These are phyloP conservation scores for Clytia hemisphaerica DNA, from an alignment of 30 jellyfish, hydroid and myxozoan genomes.

Conservation along the genomic window DNA sequence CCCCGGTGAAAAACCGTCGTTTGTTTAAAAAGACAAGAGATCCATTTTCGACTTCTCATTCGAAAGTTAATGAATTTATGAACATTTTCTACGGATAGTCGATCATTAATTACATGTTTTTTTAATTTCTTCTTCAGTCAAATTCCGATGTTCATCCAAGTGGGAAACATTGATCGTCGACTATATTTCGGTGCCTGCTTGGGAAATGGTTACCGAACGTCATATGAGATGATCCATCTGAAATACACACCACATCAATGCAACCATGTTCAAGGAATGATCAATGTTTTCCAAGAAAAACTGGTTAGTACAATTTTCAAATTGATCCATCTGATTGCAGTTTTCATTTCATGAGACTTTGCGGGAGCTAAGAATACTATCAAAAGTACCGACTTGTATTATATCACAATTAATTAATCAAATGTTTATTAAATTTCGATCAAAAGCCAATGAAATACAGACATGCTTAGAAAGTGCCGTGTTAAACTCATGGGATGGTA, in stretches of 20 bases:
- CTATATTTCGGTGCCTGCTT: constrained; percentile 66
- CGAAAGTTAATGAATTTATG: background rate
- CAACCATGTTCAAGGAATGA: constrained; percentile 76
- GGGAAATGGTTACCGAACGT: constrained; percentile 66
- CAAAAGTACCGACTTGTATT: too few species aligned
- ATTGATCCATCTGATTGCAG: too few species aligned
- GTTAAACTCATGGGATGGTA: too few species aligned
- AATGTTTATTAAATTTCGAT: too few species aligned
- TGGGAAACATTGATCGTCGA: constrained; percentile 55
- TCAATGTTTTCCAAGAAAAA: constrained; percentile 74
- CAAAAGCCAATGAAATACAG: too few species aligned
- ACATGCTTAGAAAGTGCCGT: too few species aligned
- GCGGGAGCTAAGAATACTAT: too few species aligned
- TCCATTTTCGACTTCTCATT: background rate
- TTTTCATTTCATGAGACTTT: too few species aligned
- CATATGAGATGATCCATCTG: constrained; percentile 75
- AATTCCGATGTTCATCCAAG: constrained; percentile 82
- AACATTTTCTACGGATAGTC: background rate
- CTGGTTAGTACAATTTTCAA: constrained; percentile 78
- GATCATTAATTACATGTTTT: background rate
- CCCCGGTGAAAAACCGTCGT: too few species aligned
- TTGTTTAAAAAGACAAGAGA: too few species aligned
- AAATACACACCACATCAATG: constrained; percentile 79
- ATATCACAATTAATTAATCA: too few species aligned
- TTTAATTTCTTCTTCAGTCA: constrained; percentile 37